Conservation (phyloP, 2,113 vertebrate species). For the Bufo bufo region DNA sequence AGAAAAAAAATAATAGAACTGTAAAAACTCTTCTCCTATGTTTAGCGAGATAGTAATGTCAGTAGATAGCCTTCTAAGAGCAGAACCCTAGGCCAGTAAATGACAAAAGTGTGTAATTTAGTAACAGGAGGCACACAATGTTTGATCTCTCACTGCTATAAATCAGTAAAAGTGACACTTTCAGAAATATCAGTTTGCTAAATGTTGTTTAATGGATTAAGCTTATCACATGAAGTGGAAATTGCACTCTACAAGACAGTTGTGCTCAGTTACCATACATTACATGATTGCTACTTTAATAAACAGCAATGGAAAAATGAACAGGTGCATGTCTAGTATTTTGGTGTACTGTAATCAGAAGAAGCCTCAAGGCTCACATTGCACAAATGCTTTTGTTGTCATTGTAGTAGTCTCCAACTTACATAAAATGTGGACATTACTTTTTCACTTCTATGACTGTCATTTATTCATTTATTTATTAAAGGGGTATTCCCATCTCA, state of each 20-base stretch:
- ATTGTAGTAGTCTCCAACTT: not conserved
- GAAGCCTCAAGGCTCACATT: not conserved
- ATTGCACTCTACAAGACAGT: not conserved
- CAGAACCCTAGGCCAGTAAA: not conserved
- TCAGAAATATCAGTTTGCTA: not conserved
- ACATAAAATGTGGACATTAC: not conserved
- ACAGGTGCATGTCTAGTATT: not conserved
- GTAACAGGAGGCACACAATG: not conserved
- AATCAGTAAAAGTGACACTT: slow-evolving; percentile 6
- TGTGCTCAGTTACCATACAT: not conserved
- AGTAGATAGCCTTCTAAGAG: not conserved
- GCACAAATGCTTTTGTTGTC: not conserved
- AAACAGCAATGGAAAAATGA: not conserved
- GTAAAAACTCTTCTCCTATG: not conserved
- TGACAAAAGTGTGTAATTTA: not conserved
- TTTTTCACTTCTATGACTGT: not conserved
- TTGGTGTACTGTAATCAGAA: not conserved
- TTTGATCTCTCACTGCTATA: not conserved
- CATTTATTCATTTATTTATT: no score
- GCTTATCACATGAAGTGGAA: not conserved
- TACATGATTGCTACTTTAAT: not conserved
- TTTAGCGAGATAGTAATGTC: not conserved
- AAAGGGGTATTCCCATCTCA: no score
- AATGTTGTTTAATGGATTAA: not conserved
- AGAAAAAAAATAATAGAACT: no score